Evolutionary conservation across 2,888 invertebrate genomes (phyloP).

Genomic region (Nipponacmea schrenckii): DNA sequence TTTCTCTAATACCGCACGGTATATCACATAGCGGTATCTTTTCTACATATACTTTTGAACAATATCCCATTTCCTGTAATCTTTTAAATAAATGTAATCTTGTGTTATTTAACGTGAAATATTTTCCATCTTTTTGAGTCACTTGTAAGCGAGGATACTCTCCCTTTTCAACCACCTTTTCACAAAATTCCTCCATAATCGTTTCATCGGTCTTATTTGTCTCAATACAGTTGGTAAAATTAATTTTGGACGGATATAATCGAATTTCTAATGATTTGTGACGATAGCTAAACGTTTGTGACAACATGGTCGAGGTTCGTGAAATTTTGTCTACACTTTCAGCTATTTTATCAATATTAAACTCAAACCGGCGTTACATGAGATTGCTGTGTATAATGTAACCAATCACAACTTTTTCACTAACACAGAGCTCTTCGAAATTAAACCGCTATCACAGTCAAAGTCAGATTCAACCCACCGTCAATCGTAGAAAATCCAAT

Average conservation of each 20-base stretch:
- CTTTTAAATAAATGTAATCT: slow-evolving; percentile 56
- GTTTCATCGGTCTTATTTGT: slow-evolving; percentile 21
- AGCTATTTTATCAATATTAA: too few relatives aligned
- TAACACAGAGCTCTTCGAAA: too few relatives aligned
- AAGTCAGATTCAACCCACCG: too few relatives aligned
- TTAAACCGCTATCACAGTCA: too few relatives aligned
- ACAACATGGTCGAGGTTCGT: slow-evolving; percentile 9
- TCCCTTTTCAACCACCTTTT: slow-evolving; percentile 29
- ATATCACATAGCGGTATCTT: slow-evolving; percentile 58
- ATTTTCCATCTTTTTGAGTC: slow-evolving; percentile 60
- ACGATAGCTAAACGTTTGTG: slow-evolving; percentile 8
- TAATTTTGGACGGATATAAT: slow-evolving; percentile 26
- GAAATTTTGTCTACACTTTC: too few relatives aligned
- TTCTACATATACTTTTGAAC: slow-evolving; percentile 54
- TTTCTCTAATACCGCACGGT: slow-evolving; percentile 39
- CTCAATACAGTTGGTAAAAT: slow-evolving; percentile 29
- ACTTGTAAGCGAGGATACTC: slow-evolving; percentile 59
- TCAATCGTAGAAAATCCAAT: too few relatives aligned
- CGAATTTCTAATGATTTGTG: slow-evolving; percentile 15
- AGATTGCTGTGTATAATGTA: too few relatives aligned
- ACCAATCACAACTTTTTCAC: too few relatives aligned
- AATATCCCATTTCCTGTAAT: slow-evolving; percentile 56
- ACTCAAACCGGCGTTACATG: too few relatives aligned
- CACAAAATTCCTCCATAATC: slow-evolving; percentile 24
- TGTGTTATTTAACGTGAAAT: slow-evolving; percentile 64